Conservation (phyloP, 2,797 vertebrate species). For the Eulemur albifrons region DNA sequence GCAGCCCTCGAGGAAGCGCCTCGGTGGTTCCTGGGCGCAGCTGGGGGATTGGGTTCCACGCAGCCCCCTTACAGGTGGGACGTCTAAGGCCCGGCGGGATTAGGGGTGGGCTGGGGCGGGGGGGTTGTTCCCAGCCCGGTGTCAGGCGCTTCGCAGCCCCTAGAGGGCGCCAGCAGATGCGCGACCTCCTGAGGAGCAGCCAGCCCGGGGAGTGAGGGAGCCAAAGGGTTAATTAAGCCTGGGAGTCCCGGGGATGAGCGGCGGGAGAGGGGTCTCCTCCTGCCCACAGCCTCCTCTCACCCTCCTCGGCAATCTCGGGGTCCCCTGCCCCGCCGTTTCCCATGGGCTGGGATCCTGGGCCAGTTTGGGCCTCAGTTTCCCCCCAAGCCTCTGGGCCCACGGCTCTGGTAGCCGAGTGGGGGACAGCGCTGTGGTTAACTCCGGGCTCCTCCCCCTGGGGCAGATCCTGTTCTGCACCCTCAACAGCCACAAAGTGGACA, state of each 20-base stretch:
- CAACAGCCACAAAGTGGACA: slow-evolving; percentile 98
- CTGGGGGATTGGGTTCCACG: not conserved
- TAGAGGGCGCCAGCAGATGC: not conserved
- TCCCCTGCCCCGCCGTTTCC: not conserved
- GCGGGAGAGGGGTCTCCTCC: too few species aligned
- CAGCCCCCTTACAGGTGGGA: too few species aligned
- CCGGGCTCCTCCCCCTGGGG: not conserved
- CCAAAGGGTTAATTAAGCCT: not conserved
- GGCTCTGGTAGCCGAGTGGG: not conserved
- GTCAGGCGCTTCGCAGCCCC: not conserved
- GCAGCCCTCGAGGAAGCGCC: not conserved
- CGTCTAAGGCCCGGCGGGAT: not conserved
- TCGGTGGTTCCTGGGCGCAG: rapidly evolving
- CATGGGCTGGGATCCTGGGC: not conserved
- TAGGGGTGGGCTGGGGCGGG: too few species aligned
- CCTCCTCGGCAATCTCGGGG: not conserved
- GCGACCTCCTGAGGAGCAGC: not conserved
- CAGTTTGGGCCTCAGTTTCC: not conserved
- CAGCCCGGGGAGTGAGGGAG: too few species aligned
- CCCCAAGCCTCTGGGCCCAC: not conserved
- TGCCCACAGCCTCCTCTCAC: not conserved
- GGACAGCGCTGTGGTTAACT: not conserved
- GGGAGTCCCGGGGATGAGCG: not conserved
- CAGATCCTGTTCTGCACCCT: slow-evolving; percentile 98
- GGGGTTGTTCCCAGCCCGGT: too few species aligned